A percentile compares a stretch with the other conserved stretches of the same genome.
Evolutionary conservation across 2,888 invertebrate genomes (phyloP).

Genomic region (Agapetus fuscipes): DNA sequence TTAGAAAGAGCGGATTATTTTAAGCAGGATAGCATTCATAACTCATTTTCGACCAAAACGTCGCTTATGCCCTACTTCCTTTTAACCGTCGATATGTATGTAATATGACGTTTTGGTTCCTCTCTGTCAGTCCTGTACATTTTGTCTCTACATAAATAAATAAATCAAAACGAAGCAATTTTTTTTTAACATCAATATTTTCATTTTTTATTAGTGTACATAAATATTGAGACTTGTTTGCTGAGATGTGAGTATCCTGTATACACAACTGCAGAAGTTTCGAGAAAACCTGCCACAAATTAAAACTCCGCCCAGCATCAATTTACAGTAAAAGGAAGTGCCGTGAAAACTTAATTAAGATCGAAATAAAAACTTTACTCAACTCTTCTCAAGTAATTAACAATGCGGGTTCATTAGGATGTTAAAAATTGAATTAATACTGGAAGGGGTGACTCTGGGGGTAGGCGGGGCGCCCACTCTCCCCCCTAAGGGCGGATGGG

Average conservation of each 20-base stretch:
- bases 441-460: conserved; percentile 2
- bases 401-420: conserved; percentile 20
- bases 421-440: conserved; percentile 19
- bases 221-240: conserved; percentile 2
- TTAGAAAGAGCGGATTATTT: too few relatives aligned
- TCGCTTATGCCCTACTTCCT: too few relatives aligned
- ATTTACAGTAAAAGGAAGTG: conserved; percentile 7
- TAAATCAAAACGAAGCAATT: not conserved
- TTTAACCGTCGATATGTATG: too few relatives aligned
- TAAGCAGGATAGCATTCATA: too few relatives aligned
- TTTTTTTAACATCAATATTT: not conserved
- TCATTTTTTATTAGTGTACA: not conserved
- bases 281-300: conserved; percentile 1
- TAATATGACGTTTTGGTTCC: too few relatives aligned
- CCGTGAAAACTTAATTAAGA: conserved; percentile 14
- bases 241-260: not conserved
- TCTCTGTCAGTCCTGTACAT: too few relatives aligned
- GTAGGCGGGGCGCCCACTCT: not conserved
- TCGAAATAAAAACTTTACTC: conserved; percentile 18
- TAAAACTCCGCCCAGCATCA: conserved; percentile 1
- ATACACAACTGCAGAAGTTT: not conserved
- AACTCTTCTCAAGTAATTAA: conserved; percentile 18
- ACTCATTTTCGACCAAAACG: too few relatives aligned
- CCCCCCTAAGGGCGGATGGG: too few relatives aligned
- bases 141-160: not conserved